Base-by-base conservation (phyloP, 2,888 invertebrate species). In the Ochropleura plecta region DNA sequence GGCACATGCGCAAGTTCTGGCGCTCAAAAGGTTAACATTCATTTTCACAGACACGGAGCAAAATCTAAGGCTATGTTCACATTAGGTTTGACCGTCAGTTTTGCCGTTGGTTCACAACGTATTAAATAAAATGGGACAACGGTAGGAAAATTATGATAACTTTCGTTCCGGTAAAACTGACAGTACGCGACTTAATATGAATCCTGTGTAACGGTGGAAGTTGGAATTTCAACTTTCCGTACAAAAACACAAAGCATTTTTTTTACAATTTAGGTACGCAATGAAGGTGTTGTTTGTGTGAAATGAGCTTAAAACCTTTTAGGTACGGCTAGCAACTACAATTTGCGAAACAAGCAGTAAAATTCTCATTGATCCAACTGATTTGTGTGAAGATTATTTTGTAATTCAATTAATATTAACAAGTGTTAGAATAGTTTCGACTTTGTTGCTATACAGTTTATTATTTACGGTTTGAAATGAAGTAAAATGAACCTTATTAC, bases 301-400 rank as follows among this genome's bases (percentile, higher is more conserved):
- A 18, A 59, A 18, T 59, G 12, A 59, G 20, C 40, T 40, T 44
- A 14, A 75, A 75, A 67, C 30, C 51, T 8, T 77, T 40, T 46
- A 49, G 30, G n/a, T 16, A 79, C 62, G 48, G 44, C 44, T 0
- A 63, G 63, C 55, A 79, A 57, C 71, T 63, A 63, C 12, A 1
- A 18, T 74, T 74, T 74, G 16, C 79, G 79, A 57, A 72, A 76
- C 49, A 40, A 14, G 44, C 46, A 42, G n/a, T 76, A 71, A 79
- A 71, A 63, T 76, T 53, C 49, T 44, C 20, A 70, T 44, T 63
- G 44, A 63, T 62, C 10, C 40, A n/a, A 40, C 48, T 62, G 55
- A 63, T 79, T 63, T 71, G 48, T 72, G 16, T n/a, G 20, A 48
- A 70, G 72, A 71, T 79, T 63, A 63, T 72, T 79, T 72, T 72